phyloP scores from a whole-genome alignment of 2,888 invertebrate genomes.

The Nebria brevicollis region DNA sequence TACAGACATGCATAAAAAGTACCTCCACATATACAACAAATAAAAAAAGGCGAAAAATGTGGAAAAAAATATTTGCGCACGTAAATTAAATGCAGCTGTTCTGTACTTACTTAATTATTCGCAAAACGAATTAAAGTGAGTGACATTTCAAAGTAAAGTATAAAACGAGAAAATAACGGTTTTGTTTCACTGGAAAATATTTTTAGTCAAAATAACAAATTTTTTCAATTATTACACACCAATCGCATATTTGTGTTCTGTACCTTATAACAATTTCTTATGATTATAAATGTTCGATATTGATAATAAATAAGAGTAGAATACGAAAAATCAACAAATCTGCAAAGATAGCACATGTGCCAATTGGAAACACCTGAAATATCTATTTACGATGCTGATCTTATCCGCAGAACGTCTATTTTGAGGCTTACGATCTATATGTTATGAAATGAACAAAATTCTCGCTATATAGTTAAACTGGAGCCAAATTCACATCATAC shows the following conservation, averaged over 20 bases:
- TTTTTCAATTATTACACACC: no score
- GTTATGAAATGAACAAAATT: conserved; percentile 37
- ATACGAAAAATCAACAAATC: neutral
- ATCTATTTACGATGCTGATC: conserved; percentile 35
- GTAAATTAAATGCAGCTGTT: conserved; percentile 32
- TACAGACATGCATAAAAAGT: conserved; percentile 15
- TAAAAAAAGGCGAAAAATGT: neutral
- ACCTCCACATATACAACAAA: neutral
- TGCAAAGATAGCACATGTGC: neutral
- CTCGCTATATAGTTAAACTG: neutral
- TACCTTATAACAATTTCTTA: no score
- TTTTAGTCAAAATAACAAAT: neutral
- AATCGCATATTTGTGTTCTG: no score
- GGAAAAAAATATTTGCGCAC: neutral
- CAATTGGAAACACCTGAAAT: conserved; percentile 35
- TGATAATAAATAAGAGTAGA: neutral
- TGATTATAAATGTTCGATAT: no score
- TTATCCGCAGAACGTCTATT: conserved; percentile 28
- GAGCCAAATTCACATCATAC: conserved; percentile 6
- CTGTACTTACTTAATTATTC: conserved; percentile 12
- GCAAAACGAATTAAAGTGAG: neutral
- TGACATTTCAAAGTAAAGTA: neutral
- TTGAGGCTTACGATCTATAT: neutral
- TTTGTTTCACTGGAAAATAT: neutral
- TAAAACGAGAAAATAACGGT: no score